phyloP scores from a whole-genome alignment of 2,113 vertebrate genomes.

The Bucco capensis region DNA sequence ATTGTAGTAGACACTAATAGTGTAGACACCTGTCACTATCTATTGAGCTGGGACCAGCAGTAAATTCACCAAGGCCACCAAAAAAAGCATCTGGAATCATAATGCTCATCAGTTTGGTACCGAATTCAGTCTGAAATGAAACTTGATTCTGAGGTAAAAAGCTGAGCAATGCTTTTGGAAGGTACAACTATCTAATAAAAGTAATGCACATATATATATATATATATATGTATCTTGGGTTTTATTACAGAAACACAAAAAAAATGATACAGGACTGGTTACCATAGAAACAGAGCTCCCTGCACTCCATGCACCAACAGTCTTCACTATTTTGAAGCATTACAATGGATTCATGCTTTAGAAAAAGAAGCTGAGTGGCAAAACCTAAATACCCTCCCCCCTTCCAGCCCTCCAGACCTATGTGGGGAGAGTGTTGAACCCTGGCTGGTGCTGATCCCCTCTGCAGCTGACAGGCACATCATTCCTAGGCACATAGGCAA shows the following conservation, averaged over 20 bases:
- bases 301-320: conserved; percentile 7
- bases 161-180: conserved; percentile 23
- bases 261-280: conserved; percentile 21
- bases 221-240: neutral
- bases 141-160: conserved; percentile 26
- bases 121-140: neutral
- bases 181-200: conserved; percentile 20
- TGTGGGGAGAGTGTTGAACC: neutral
- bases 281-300: conserved; percentile 53
- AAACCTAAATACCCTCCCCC: neutral
- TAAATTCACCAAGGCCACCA: conserved; percentile 44
- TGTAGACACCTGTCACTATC: conserved; percentile 63
- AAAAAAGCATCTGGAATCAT: conserved; percentile 38
- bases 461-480: neutral
- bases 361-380: neutral
- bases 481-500: neutral
- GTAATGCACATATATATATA: neutral
- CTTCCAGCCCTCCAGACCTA: neutral
- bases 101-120: conserved; percentile 22
- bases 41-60: conserved; percentile 43
- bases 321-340: conserved; percentile 37
- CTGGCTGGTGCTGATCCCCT: neutral
- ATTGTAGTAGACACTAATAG: conserved; percentile 65
- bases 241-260: conserved; percentile 37
- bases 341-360: conserved; percentile 4